Evolutionary conservation across 1,140 invertebrate species (phyloP), one percentile per base, ranked within the genome.

Genomic region (Nephila pilipes): DNA sequence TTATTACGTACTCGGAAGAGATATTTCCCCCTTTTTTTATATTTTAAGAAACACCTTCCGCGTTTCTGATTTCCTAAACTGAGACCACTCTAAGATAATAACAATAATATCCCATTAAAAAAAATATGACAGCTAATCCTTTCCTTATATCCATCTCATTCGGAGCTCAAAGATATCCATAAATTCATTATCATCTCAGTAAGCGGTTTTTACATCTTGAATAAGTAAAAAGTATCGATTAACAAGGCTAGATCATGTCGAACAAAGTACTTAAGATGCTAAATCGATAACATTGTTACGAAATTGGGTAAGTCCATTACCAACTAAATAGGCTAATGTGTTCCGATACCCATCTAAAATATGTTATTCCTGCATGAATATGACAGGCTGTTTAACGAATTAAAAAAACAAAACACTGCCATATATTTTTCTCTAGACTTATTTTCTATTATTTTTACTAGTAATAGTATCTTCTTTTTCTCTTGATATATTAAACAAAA

Each of bases 251-350:
- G 29, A 75, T 75, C 79, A 55, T 54, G 38, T 81, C 25, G 18
- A 81, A 54, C 38, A 54, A 81, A 55, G 36, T 81, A n/a, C 20
- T 81, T 46, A n/a, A 46, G 79, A 81, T 81, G 16, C 75, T 22
- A 5, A 54, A 22, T 81, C 25, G 79, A 81, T 81, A 81, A 25
- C 46, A 54, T 81, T 81, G 79, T 81, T 12, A 16, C 29, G 29
- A 75, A 75, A 75, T 65, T 32, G 65, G 65, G 65, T 75, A 75
- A 65, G 25, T 32, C 65, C 65, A 75, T 75, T 75, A 29, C 65
- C 65, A 75, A 75, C 65, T 18, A 75, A 75, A 75, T 75, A 75
- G 65, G 65, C 29, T 75, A 75, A 75, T 75, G 29, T 75, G 65
- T 75, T 75, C 29, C 18, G 25, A 75, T 75, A 12, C 12, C 65